Evolutionary conservation across 2,888 invertebrate genomes (phyloP), one percentile per base, ranked within the genome.

Genomic region (Homarus gammarus): DNA sequence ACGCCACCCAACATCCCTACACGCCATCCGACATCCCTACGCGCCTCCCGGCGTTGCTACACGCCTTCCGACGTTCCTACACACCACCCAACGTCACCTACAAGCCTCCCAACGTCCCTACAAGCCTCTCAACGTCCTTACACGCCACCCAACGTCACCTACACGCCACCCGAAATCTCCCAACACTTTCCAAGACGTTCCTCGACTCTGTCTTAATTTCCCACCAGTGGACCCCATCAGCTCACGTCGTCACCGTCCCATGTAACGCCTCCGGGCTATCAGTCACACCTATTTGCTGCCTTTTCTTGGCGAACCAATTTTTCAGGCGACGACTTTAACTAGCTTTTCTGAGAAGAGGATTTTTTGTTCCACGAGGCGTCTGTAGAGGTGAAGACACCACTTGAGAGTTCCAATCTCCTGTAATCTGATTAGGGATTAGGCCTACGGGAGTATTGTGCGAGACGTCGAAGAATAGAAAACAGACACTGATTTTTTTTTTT

Each of bases 391-490:
- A 6, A 61, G 36, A 22, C 22, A 12, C 49, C 38, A 61, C 22
- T 51, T 61, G 22, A 61, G 61, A 79, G n/a, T 79, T 36, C 56
- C 22, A 79, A 36, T 79, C 79, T 61, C 33, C 56, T 15, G 31
- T 79, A 79, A 79, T 79, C 61, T 61, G 79, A 79, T 79, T 79
- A 79, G 33, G 36, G 36, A 79, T 56, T 79, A 79, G 61, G 79
- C 61, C 79, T 79, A 61, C 22, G n/a, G 64, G 5, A 64, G 64
- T 27, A 64, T 64, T 64, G 64, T 64, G n/a, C 6, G 10, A 64
- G n/a, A 22, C 1, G 22, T 0, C 0, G 27, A 64, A 64, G 64
- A 64, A 27, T n/a, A n/a, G 44, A 12, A 44, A 44, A 44, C 12
- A 44, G 44, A 5, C 44, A 8, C 44, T 44, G 5, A 8, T 61